Percentiles rank a stretch among this genome's conserved stretches.
Evolutionary conservation across 2,888 invertebrate genomes (phyloP).

Genomic region (Andricus quercusramuli): DNA sequence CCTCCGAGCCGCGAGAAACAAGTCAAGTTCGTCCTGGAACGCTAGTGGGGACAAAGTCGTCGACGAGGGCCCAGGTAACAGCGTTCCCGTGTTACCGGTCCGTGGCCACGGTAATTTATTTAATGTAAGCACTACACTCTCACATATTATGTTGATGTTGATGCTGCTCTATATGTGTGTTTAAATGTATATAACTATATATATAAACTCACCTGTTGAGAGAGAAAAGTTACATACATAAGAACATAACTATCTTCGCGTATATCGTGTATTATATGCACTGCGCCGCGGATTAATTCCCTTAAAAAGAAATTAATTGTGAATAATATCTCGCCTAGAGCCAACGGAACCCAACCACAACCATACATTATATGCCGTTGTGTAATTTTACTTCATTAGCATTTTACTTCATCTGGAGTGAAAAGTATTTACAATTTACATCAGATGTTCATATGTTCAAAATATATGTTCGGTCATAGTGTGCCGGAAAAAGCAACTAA

Average conservation of each 20-base stretch:
- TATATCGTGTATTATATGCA: neutral
- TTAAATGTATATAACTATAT: neutral
- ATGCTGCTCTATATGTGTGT: slow-evolving; percentile 19
- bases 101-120: slow-evolving; percentile 72
- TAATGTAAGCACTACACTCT: slow-evolving; percentile 68
- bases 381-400: slow-evolving; percentile 32
- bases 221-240: slow-evolving; percentile 17
- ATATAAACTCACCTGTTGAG: slow-evolving; percentile 5
- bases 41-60: slow-evolving; percentile 46
- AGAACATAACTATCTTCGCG: neutral
- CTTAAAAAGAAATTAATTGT: slow-evolving; percentile 28
- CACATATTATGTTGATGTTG: slow-evolving; percentile 25
- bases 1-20: slow-evolving; percentile 63
- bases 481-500: too few species aligned
- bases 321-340: slow-evolving; percentile 29
- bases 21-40: slow-evolving; percentile 60
- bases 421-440: neutral
- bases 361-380: slow-evolving; percentile 31
- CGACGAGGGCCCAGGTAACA: slow-evolving; percentile 67
- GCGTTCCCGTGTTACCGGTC: slow-evolving; percentile 75
- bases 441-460: too few species aligned
- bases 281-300: slow-evolving; percentile 14
- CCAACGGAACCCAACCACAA: slow-evolving; percentile 12
- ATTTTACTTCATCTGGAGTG: neutral
- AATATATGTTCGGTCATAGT: too few species aligned